A percentile compares a stretch with the other conserved stretches of the same genome.
Evolutionary conservation across 2,888 invertebrate species (phyloP).

Genomic region (Campoletis raptor): DNA sequence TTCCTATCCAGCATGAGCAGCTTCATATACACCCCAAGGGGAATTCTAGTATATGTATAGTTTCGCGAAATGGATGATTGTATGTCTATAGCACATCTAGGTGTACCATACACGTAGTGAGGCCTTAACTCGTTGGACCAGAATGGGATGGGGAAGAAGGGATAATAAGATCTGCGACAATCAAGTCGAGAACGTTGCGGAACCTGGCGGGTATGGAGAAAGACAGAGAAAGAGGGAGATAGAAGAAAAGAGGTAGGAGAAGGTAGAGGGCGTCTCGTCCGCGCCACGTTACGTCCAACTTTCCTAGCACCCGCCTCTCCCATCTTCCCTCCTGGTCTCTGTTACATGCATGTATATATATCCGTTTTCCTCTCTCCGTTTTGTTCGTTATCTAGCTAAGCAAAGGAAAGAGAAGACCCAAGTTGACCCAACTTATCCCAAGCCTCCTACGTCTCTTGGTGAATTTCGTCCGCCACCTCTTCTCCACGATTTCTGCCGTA

Average conservation of each 20-base stretch:
- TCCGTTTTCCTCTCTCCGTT: constrained; percentile 18
- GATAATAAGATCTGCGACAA: constrained; percentile 84
- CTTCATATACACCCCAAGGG: constrained; percentile 23
- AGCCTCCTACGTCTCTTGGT: constrained; percentile 3
- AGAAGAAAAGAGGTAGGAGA: neutral
- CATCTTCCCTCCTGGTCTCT: constrained; percentile 48
- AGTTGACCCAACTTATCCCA: constrained; percentile 29
- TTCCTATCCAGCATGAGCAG: constrained; percentile 19
- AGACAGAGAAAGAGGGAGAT: constrained; percentile 68
- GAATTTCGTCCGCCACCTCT: constrained; percentile 32
- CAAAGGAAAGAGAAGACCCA: neutral
- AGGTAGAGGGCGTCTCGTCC: constrained; percentile 76
- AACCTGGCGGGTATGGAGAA: constrained; percentile 5
- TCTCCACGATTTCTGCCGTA: constrained; percentile 32
- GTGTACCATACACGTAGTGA: constrained; percentile 13
- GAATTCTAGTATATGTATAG: neutral
- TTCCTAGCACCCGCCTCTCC: constrained; percentile 61
- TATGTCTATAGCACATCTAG: constrained; percentile 9
- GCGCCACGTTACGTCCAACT: constrained; percentile 81
- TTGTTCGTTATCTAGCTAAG: neutral
- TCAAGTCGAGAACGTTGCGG: constrained; percentile 77
- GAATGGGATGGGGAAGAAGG: constrained; percentile 76
- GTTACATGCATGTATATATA: constrained; percentile 30
- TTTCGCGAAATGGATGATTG: constrained; percentile 3
- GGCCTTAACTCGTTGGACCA: constrained; percentile 20